These are phyloP conservation scores for Ceriagrion tenellum DNA, from an alignment of 2,888 invertebrate species.

Conservation along the genomic window DNA sequence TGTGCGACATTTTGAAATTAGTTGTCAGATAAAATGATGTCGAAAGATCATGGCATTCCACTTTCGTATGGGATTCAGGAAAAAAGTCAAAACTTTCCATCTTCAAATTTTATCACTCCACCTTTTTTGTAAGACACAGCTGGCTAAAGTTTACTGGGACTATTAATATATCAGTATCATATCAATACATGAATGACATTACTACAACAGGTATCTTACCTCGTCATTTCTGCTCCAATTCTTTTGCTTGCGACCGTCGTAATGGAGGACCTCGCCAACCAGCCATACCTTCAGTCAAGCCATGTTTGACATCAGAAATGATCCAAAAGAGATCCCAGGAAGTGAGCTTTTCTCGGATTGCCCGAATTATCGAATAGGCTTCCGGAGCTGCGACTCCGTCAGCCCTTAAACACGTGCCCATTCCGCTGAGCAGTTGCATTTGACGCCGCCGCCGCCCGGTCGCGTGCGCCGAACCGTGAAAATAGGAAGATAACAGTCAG, in stretches of 20 bases:
- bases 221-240: neutral
- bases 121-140: too few species aligned
- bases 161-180: too few species aligned
- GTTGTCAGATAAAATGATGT: too few species aligned
- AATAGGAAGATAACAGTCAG: neutral
- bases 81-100: too few species aligned
- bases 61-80: too few species aligned
- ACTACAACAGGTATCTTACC: too few species aligned
- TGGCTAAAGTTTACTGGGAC: too few species aligned
- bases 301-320: neutral
- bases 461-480: neutral
- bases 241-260: neutral
- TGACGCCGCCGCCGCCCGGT: neutral
- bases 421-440: neutral
- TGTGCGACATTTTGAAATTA: too few species aligned
- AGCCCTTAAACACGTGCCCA: neutral
- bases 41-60: too few species aligned
- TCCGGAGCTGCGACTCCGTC: neutral
- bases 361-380: neutral
- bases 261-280: neutral
- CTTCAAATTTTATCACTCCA: too few species aligned
- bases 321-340: neutral
- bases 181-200: too few species aligned
- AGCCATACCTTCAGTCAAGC: too few species aligned
- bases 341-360: neutral